These are phyloP conservation scores for Crotalus tigris DNA, from an alignment of 2,113 vertebrate genomes.

Conservation along the genomic window DNA sequence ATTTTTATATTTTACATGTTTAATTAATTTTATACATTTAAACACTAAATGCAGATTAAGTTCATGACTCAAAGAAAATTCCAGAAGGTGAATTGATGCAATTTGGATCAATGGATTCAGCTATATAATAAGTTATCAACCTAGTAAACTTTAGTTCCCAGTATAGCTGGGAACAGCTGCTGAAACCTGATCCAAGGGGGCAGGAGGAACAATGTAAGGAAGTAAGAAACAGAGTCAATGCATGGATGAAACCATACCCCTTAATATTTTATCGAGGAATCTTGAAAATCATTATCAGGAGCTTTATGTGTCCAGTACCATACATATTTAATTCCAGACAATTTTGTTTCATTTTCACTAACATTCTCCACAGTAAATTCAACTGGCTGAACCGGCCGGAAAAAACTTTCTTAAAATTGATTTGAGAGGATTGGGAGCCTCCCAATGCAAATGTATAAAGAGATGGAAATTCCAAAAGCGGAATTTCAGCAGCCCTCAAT, in stretches of 20 bases:
- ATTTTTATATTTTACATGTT: neutral
- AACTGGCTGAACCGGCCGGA: neutral
- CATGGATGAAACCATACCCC: neutral
- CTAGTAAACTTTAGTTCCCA: slow-evolving; percentile 10
- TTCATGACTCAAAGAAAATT: neutral
- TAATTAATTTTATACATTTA: too few relatives aligned
- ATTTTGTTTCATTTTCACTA: neutral
- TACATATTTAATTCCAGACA: neutral
- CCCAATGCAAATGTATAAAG: neutral
- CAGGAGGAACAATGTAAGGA: neutral
- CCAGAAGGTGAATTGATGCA: neutral
- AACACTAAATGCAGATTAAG: neutral
- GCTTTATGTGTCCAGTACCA: neutral
- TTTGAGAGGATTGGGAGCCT: neutral
- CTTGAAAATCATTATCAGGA: neutral
- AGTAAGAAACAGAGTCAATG: neutral
- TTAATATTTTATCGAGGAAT: neutral
- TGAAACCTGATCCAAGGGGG: neutral
- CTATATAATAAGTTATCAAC: neutral
- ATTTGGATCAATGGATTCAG: neutral
- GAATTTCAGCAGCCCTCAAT: neutral
- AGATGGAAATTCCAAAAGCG: neutral
- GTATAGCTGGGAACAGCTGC: neutral
- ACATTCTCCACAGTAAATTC: neutral
- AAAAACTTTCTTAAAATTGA: neutral